These are phyloP conservation scores for Drosophila sulfurigaster DNA, from an alignment of 1,140 invertebrate species.

Conservation along the genomic window DNA sequence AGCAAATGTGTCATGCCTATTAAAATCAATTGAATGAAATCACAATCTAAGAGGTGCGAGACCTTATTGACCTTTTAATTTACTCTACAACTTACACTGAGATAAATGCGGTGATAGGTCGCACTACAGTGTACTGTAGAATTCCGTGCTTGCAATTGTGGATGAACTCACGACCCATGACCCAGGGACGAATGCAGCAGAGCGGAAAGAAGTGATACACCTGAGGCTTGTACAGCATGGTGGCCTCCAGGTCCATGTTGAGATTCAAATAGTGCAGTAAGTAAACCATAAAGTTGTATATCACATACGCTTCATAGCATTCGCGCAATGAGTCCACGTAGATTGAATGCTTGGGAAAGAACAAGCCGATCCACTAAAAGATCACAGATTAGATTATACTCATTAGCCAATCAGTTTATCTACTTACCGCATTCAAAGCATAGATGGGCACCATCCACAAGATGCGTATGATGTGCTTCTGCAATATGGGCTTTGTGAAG, in stretches of 20 bases:
- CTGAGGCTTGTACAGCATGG: slow-evolving; percentile 93
- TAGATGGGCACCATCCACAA: slow-evolving; percentile 99
- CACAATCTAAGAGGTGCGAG: not conserved
- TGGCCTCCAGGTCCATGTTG: slow-evolving; percentile 92
- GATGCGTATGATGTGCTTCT: slow-evolving; percentile 98
- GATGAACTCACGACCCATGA: slow-evolving; percentile 96
- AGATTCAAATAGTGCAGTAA: slow-evolving; percentile 95
- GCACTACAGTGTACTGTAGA: slow-evolving; percentile 95
- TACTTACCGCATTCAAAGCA: slow-evolving; percentile 95
- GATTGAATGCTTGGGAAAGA: slow-evolving; percentile 93
- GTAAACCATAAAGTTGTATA: slow-evolving; percentile 99
- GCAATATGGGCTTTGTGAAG: slow-evolving; percentile 96
- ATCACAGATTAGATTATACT: slow-evolving; percentile 46
- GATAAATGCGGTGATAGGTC: slow-evolving; percentile 94
- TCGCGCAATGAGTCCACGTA: slow-evolving; percentile 96
- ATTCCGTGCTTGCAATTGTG: slow-evolving; percentile 98
- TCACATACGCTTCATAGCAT: slow-evolving; percentile 98
- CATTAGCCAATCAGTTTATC: slow-evolving; percentile 33
- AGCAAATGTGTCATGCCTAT: not conserved
- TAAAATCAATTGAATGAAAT: not conserved
- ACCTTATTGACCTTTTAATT: not conserved
- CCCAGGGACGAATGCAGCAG: slow-evolving; percentile 93
- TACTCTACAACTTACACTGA: slow-evolving; percentile 90
- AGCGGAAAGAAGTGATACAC: slow-evolving; percentile 94
- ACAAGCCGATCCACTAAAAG: slow-evolving; percentile 91